These are phyloP conservation scores for Eustalomyia histrio DNA, from an alignment of 2,888 invertebrate genomes.

Conservation along the genomic window DNA sequence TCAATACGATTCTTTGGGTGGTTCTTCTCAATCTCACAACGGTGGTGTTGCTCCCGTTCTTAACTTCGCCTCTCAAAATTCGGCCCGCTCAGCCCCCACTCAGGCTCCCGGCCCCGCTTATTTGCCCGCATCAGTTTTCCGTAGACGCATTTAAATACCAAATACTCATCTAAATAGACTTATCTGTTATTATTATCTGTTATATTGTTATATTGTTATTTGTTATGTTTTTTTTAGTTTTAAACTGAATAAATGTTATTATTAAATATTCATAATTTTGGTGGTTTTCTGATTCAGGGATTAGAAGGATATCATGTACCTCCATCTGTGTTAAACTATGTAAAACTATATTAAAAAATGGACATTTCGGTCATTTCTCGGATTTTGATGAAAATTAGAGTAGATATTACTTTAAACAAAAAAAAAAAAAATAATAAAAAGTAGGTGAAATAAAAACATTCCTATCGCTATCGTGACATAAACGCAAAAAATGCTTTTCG, in stretches of 20 bases:
- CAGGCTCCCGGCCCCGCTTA: constrained; percentile 40
- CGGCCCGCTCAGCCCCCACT: constrained; percentile 62
- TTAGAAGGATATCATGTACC: too few relatives aligned
- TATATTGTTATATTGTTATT: constrained; percentile 1
- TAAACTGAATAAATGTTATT: neutral
- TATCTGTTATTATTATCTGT: neutral
- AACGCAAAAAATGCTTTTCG: too few relatives aligned
- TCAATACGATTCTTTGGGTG: constrained; percentile 73
- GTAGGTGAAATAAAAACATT: too few relatives aligned
- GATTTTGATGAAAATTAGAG: too few relatives aligned
- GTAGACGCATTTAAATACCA: constrained; percentile 27
- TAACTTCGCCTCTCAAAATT: constrained; percentile 73
- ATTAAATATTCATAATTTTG: neutral
- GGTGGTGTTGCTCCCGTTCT: constrained; percentile 75
- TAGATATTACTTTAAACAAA: too few relatives aligned
- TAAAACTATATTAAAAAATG: too few relatives aligned
- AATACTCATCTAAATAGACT: neutral
- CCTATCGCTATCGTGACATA: too few relatives aligned
- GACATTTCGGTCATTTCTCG: too few relatives aligned
- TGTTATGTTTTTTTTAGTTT: constrained; percentile 7
- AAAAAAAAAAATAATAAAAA: too few relatives aligned
- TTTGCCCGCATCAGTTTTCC: constrained; percentile 51
- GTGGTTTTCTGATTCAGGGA: too few relatives aligned
- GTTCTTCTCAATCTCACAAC: constrained; percentile 70
- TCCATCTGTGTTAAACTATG: too few relatives aligned